Evolutionary conservation across 1,140 invertebrate genomes (phyloP), one percentile per base, ranked within the genome.

Genomic region (Micrasema minimum): DNA sequence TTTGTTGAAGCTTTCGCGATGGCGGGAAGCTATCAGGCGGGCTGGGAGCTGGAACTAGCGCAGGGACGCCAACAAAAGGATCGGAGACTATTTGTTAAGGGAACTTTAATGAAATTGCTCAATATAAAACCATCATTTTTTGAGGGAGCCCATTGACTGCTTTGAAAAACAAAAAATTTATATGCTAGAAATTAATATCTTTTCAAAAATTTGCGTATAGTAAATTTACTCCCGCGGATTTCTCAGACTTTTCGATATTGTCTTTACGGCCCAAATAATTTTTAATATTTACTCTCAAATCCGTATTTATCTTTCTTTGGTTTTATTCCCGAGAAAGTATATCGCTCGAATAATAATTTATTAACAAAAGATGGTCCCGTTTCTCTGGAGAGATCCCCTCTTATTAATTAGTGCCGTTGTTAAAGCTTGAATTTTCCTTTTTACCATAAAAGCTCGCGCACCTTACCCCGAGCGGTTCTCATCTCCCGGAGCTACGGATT

Each of bases 21-120:
- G 18, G 41, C 20, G 41, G 38, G n/a, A n/a, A 14, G 23, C 35
- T n/a, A n/a, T n/a, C n/a, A n/a, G n/a, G 38, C 57, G 6, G 23
- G 61, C 61, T 12, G 53, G 53, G 35, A 20, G 6, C 26, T 26
- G 48, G 11, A n/a, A n/a, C n/a, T n/a, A n/a, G n/a, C n/a, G 57
- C 37, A 61, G 2, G 18, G 57, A 18, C 57, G 37, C 26, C 23
- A 14, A 66, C 45, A 66, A 50, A 53, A 20, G 37, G 22, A n/a
- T 18, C 10, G 50, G 23, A 16, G 37, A 46, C 18, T 26, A 68
- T 57, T 68, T 68, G 37, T 57, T 57, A n/a, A 66, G 38, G 37
- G 35, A 68, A 68, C 66, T 68, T 68, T 68, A 68, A 68, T 68
- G 51, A 68, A 68, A 68, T 68, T 68, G 66, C 45, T 68, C 43